Evolutionary conservation across 2,797 vertebrate genomes (phyloP).

Genomic region (Acrossocheilus wenchowensis): DNA sequence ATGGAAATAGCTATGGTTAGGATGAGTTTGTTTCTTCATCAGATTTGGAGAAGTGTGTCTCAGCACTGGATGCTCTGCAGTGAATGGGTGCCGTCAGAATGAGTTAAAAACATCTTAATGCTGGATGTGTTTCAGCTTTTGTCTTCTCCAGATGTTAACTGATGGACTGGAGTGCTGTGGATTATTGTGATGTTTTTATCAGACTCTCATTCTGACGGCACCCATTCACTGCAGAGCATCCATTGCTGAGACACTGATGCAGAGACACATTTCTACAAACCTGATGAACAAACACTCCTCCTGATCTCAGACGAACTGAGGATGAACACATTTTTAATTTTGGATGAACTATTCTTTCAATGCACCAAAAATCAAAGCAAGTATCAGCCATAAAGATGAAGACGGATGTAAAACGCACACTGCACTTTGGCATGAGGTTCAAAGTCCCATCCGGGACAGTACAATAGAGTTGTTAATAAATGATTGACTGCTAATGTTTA

Average conservation of each 20-base stretch:
- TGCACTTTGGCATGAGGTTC: slow-evolving; percentile 62
- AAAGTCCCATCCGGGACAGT: background rate
- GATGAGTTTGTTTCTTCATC: background rate
- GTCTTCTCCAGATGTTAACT: no score
- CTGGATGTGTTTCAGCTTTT: no score
- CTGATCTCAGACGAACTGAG: fast-evolving
- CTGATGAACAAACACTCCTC: no score
- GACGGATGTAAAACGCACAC: slow-evolving; percentile 62
- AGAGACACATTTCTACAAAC: no score
- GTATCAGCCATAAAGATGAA: background rate
- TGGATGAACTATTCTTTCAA: background rate
- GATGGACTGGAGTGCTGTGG: no score
- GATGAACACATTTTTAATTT: background rate
- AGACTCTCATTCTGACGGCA: no score
- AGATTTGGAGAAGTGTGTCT: background rate
- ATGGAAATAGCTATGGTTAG: background rate
- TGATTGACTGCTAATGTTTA: background rate
- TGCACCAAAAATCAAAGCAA: slow-evolving; percentile 1
- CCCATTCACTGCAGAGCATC: no score
- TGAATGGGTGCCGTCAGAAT: background rate
- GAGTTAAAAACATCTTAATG: background rate
- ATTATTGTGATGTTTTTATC: no score
- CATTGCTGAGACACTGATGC: no score
- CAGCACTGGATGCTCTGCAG: no score
- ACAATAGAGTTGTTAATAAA: background rate